These are phyloP conservation scores for Drosophila guanche DNA, from an alignment of 1,140 invertebrate genomes.

Conservation along the genomic window DNA sequence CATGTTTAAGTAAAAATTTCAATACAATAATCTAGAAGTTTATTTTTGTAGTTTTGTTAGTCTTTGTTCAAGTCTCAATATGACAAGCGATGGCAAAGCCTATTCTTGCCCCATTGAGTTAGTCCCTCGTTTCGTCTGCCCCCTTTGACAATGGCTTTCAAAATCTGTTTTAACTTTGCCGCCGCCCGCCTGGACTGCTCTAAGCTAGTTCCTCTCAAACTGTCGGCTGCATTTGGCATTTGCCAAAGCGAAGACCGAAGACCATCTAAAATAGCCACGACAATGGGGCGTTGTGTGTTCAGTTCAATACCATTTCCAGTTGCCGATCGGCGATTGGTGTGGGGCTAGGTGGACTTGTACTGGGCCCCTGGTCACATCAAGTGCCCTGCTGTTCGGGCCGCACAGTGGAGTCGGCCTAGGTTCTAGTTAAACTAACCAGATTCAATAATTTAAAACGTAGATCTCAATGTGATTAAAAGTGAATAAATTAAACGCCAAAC, in stretches of 20 bases:
- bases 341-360: slow-evolving; percentile 11
- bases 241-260: slow-evolving; percentile 41
- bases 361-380: slow-evolving; percentile 41
- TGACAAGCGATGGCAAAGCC: slow-evolving; percentile 14
- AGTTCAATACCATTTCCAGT: slow-evolving; percentile 48
- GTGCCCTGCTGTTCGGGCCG: slow-evolving; percentile 22
- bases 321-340: slow-evolving; percentile 28
- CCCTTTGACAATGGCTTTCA: slow-evolving; percentile 29
- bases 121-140: slow-evolving; percentile 26
- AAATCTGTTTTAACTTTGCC: slow-evolving; percentile 64
- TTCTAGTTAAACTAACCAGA: neutral
- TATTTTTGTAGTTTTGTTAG: neutral
- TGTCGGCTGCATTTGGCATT: slow-evolving; percentile 65
- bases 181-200: slow-evolving; percentile 58
- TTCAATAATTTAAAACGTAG: neutral
- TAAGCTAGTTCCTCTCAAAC: slow-evolving; percentile 62
- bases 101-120: slow-evolving; percentile 2
- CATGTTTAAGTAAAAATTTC: slow-evolving; percentile 4
- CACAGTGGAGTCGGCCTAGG: slow-evolving; percentile 13
- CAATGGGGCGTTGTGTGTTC: slow-evolving; percentile 46
- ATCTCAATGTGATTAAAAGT: no score
- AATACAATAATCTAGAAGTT: slow-evolving; percentile 4
- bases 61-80: slow-evolving; percentile 13
- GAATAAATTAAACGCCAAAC: no score
- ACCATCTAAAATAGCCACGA: slow-evolving; percentile 24